A percentile compares a stretch with the other conserved stretches of the same genome.
Conservation (phyloP, 2,888 invertebrate species). For the Heliconius aoede region DNA sequence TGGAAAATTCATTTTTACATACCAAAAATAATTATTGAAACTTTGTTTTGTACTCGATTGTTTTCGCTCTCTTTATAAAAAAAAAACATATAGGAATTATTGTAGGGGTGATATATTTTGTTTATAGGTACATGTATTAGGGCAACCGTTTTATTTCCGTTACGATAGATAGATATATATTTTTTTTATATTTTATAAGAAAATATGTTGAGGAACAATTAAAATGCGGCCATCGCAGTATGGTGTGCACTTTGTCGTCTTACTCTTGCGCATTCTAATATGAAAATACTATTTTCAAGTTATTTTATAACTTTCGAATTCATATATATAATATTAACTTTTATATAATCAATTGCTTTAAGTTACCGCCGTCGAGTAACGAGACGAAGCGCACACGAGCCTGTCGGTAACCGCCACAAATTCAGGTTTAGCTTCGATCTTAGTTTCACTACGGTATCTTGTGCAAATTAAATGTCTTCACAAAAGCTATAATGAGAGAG, state of each 20-base stretch:
- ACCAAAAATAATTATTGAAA: slow-evolving; percentile 27
- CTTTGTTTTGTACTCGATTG: slow-evolving; percentile 23
- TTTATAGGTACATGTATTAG: background rate
- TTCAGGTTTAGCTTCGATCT: slow-evolving; percentile 65
- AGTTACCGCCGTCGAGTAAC: background rate
- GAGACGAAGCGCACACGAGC: slow-evolving; percentile 40
- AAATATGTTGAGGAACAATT: slow-evolving; percentile 24
- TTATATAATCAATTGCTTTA: slow-evolving; percentile 1
- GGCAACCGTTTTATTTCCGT: slow-evolving; percentile 32
- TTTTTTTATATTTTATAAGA: slow-evolving; percentile 9
- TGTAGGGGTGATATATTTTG: slow-evolving; percentile 7
- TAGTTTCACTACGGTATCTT: slow-evolving; percentile 77
- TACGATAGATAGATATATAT: background rate
- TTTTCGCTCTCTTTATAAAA: slow-evolving; percentile 21
- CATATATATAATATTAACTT: slow-evolving; percentile 7
- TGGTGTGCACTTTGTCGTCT: slow-evolving; percentile 26
- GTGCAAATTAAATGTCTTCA: slow-evolving; percentile 79
- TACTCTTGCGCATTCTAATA: background rate
- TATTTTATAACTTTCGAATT: slow-evolving; percentile 19
- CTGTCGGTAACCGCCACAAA: slow-evolving; percentile 42
- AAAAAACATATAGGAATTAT: background rate
- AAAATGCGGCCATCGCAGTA: background rate
- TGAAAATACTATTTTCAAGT: slow-evolving; percentile 9
- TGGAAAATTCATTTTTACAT: slow-evolving; percentile 36
- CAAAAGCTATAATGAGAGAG: slow-evolving; percentile 81